These are phyloP conservation scores for Entomobrya multifasciata DNA, from an alignment of 2,888 invertebrate species.

Conservation along the genomic window DNA sequence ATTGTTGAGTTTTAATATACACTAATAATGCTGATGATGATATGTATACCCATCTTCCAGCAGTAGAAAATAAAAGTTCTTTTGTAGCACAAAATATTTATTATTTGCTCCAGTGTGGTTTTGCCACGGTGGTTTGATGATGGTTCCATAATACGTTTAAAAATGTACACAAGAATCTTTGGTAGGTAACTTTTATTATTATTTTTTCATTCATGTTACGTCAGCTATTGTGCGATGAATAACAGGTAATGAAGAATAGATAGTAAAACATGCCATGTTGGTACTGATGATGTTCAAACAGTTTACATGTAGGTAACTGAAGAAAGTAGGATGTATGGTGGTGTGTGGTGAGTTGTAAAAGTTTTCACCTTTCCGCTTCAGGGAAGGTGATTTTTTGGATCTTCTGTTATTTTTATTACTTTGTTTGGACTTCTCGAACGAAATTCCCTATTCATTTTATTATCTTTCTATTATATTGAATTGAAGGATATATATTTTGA, in stretches of 20 bases:
- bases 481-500: too few relatives aligned
- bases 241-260: slow-evolving; percentile 11
- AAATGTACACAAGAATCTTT: background rate
- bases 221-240: background rate
- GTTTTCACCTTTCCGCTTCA: slow-evolving; percentile 75
- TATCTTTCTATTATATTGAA: slow-evolving; percentile 9
- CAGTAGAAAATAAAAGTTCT: slow-evolving; percentile 3
- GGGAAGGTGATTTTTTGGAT: slow-evolving; percentile 53
- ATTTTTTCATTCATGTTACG: background rate
- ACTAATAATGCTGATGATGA: slow-evolving; percentile 30
- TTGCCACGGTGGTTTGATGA: background rate
- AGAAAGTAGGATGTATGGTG: slow-evolving; percentile 20
- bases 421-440: slow-evolving; percentile 30
- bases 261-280: slow-evolving; percentile 39
- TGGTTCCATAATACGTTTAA: background rate
- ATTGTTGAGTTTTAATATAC: slow-evolving; percentile 33
- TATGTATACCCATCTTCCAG: slow-evolving; percentile 28
- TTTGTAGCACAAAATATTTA: slow-evolving; percentile 51
- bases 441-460: slow-evolving; percentile 35
- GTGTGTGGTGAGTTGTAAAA: slow-evolving; percentile 64
- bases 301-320: slow-evolving; percentile 12
- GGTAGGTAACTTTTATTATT: background rate
- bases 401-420: slow-evolving; percentile 31
- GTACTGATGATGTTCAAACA: background rate
- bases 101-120: slow-evolving; percentile 59